Base-by-base conservation (phyloP, 1,140 invertebrate species). In the Mamestra configurata region DNA sequence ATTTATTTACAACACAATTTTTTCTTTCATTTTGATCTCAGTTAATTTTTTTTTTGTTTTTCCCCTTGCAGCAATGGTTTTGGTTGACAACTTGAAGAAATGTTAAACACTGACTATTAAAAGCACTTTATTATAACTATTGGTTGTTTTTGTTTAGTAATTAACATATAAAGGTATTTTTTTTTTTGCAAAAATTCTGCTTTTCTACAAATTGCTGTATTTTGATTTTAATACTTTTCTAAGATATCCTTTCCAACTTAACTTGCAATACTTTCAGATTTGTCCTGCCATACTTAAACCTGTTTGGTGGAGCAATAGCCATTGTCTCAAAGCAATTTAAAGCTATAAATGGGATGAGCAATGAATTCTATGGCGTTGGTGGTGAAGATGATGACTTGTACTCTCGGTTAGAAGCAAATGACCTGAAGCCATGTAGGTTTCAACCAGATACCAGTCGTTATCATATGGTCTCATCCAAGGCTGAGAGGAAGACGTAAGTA, bases 301-400 rank as follows among this genome's bases (percentile, higher is more conserved):
- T 98, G 15, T 97, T 98, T 93, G 97, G 97, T 8, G 97, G 98
- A 27, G 97, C 96, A n/a, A 96, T 98, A 81, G 96, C 97, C 20
- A 96, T 98, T 71, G 95, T 95, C 8, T 96, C 96, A 43, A 95
- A 96, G 68, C 97, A 98, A 79, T 99, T 97, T 91, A 95, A 96
- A 77, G 92, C 94, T 82, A 97, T 98, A 1, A 99, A 99, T 95
- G 99, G 99, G 1, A 99, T 99, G 96, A 98, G 98, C 13, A 99
- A 99, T 95, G 92, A 96, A 27, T 99, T 98, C 94, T 98, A 97
- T 95, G 98, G 98, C 0, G 98, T 97, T 97, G 98, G 97, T 76
- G 98, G 97, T 49, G 98, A 99, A 95, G 98, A 99, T 94, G 98
- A 99, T 95, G 98, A 99, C 92, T 97, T 99, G 88, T 98, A 97